phyloP scores from a whole-genome alignment of 2,888 invertebrate genomes.

The Folsomia candida region DNA sequence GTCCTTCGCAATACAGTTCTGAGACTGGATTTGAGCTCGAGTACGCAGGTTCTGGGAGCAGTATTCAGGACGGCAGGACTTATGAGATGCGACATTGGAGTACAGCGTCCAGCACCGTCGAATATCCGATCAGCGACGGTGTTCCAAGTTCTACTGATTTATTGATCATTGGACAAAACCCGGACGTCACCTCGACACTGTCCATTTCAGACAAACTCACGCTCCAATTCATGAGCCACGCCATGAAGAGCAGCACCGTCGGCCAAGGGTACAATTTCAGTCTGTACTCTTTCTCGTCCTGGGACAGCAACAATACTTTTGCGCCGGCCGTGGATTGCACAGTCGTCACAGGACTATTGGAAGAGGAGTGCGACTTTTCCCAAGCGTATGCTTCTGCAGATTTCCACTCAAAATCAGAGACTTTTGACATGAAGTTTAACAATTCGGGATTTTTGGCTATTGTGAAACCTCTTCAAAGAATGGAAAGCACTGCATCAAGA shows the following conservation, averaged over 20 bases:
- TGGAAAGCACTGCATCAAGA: not conserved
- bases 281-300: not conserved
- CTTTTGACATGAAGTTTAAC: not conserved
- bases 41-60: not conserved
- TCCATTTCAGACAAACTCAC: not conserved
- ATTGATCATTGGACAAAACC: not conserved
- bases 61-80: not conserved
- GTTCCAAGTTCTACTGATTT: not conserved
- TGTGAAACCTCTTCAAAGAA: not conserved
- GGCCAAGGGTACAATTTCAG: not conserved
- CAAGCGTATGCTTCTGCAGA: not conserved
- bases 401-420: not conserved
- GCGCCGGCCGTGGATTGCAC: not conserved
- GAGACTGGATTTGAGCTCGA: not conserved
- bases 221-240: not conserved
- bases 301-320: not conserved
- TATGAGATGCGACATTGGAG: not conserved
- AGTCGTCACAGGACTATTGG: not conserved
- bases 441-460: not conserved
- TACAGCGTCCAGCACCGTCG: not conserved
- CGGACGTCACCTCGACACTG: not conserved
- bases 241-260: not conserved
- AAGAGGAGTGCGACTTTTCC: not conserved
- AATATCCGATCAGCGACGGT: not conserved
- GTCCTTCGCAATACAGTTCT: not conserved